Base-by-base conservation (phyloP, 2,797 vertebrate genomes). In the Sandelia bainsii region DNA sequence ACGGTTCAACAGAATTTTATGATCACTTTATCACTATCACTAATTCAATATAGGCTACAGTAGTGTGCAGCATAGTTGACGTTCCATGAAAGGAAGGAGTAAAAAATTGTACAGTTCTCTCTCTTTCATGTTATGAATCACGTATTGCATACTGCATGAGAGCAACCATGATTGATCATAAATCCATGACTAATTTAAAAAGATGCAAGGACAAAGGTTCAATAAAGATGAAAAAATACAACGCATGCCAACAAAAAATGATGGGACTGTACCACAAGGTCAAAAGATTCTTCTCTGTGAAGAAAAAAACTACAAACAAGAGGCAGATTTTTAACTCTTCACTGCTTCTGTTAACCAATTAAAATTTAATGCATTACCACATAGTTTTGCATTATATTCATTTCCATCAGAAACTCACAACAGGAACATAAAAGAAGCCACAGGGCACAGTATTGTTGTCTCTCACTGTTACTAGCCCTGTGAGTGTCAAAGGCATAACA, bases 391-490 rank as follows among this genome's bases (percentile, higher is more conserved):
- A 71, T 89, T 77, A 57, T 34, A 59, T 87, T 89, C 50, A 82
- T 80, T 89, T 79, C 71, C 68, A 74, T 81, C 63, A 61, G 68
- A 73, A 58, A 63, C 75, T 75, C 77, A 42, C 63, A 84, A 72
- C 44, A 67, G 68, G 76, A 85, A 63, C 75, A 83, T 82, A 72
- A 82, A 79, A 87, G 78, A 65, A 72, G 78, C 84, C 80, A 79
- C 44, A 0, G 84, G 87, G 78, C 62, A 87, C 59, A n/a, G 68
- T 42, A 62, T 72, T 85, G 82, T 86, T 89, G 77, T 80, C 51
- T 71, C 56, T 39, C 12, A 48, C 67, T 20, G 39, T 83, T 81
- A 83, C 54, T 25, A 71, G 66, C 53, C 62, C 69, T 68, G 57
- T 16, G 0, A 79, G 73, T 56, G 69, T 89, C 80, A 62, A 69